These are phyloP conservation scores for Xiphophorus couchianus DNA, from an alignment of 2,113 vertebrate species.

Conservation along the genomic window DNA sequence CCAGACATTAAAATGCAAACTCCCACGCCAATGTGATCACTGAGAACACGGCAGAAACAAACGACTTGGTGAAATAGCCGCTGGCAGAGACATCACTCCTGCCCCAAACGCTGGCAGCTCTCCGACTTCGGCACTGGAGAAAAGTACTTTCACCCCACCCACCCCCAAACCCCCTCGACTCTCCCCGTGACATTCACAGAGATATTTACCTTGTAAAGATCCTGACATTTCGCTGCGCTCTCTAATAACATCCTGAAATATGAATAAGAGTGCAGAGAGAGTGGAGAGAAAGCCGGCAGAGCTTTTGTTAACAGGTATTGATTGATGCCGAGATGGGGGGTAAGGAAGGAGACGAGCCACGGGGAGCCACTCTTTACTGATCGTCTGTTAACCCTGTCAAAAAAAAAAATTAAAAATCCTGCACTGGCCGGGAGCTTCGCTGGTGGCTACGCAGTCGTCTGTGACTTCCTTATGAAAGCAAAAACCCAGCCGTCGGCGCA, in stretches of 20 bases:
- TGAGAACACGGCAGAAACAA: constrained; percentile 65
- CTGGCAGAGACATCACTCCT: constrained; percentile 54
- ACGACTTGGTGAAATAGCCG: constrained; percentile 55
- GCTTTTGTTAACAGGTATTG: constrained; percentile 75
- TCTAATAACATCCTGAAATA: constrained; percentile 76
- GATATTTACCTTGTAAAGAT: constrained; percentile 80
- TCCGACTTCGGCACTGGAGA: constrained; percentile 38
- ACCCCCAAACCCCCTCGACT: constrained; percentile 15
- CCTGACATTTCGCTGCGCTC: constrained; percentile 76
- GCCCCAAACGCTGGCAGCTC: constrained; percentile 53
- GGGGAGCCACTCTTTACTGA: constrained; percentile 62
- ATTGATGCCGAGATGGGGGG: constrained; percentile 49
- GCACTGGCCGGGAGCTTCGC: constrained; percentile 11
- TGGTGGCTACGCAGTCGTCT: constrained; percentile 32
- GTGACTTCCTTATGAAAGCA: constrained; percentile 46
- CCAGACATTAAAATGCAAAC: constrained; percentile 61
- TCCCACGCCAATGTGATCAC: constrained; percentile 50
- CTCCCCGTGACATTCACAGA: constrained; percentile 69
- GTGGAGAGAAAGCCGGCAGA: constrained; percentile 53
- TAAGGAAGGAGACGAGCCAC: constrained; percentile 24
- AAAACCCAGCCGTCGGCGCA: constrained; percentile 17
- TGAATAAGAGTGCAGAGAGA: constrained; percentile 68
- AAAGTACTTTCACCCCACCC: constrained; percentile 39
- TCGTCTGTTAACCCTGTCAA: constrained; percentile 68
- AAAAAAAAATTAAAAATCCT: constrained; percentile 12